Evolutionary conservation across 2,797 vertebrate genomes (phyloP).

Genomic region (Phylloscopus collybita): DNA sequence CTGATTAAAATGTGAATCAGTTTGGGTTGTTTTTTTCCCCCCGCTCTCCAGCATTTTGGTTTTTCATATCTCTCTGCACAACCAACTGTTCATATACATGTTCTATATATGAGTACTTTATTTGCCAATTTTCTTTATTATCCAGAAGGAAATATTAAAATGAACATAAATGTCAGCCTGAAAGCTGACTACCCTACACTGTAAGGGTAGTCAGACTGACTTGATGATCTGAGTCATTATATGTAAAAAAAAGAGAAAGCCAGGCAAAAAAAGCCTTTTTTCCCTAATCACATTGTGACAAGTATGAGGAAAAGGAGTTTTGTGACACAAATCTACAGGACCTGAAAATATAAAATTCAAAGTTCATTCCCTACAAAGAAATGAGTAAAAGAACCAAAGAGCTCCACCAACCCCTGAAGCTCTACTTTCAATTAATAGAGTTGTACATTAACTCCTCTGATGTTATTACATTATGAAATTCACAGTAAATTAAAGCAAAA

Average conservation of each 20-base stretch:
- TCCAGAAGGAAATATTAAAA: not conserved
- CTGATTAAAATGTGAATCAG: not conserved
- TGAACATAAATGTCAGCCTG: not conserved
- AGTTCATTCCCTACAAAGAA: slow-evolving; percentile 23
- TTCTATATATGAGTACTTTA: not conserved
- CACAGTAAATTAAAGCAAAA: slow-evolving; percentile 38
- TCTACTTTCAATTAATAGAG: slow-evolving; percentile 45
- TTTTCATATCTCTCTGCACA: not conserved
- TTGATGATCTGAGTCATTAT: not conserved
- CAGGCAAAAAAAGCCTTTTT: not conserved
- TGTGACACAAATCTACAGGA: not conserved
- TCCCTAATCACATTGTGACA: fast-evolving
- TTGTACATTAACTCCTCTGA: slow-evolving; percentile 45
- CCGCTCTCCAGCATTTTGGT: not conserved
- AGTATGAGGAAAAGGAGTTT: not conserved
- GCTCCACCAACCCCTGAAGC: slow-evolving; percentile 26
- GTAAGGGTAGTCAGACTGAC: not conserved
- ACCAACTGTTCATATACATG: not conserved
- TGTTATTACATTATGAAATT: slow-evolving; percentile 41
- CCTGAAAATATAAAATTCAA: slow-evolving; percentile 17
- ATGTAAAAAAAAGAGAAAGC: not conserved
- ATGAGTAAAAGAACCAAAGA: slow-evolving; percentile 4
- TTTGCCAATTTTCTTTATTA: slow-evolving; percentile 12
- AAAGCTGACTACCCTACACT: not conserved
- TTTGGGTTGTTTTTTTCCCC: fast-evolving